Evolutionary conservation across 2,888 invertebrate genomes (phyloP).

Genomic region (Nineta flava): DNA sequence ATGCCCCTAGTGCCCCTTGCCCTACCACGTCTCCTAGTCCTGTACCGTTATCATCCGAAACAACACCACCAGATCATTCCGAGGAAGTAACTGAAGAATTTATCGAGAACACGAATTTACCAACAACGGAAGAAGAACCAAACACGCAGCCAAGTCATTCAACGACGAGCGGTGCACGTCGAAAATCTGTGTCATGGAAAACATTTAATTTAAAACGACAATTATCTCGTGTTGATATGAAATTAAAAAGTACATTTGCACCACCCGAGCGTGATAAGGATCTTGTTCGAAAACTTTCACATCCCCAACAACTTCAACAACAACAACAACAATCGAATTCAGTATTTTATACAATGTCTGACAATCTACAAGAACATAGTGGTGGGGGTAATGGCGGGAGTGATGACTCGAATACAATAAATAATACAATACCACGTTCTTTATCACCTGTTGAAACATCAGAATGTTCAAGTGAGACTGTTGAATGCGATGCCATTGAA

Average conservation of each 20-base stretch:
- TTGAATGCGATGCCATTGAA: slow-evolving; percentile 5
- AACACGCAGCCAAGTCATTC: not conserved
- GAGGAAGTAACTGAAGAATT: slow-evolving; percentile 1
- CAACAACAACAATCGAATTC: slow-evolving; percentile 17
- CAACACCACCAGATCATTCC: slow-evolving; percentile 2
- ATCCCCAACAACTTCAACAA: slow-evolving; percentile 8
- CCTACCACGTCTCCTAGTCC: slow-evolving; percentile 4
- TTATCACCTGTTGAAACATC: slow-evolving; percentile 21
- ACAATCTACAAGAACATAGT: slow-evolving; percentile 16
- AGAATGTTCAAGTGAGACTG: slow-evolving; percentile 8
- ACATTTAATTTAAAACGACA: slow-evolving; percentile 68
- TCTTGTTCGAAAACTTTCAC: not conserved
- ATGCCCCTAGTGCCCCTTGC: slow-evolving; percentile 1
- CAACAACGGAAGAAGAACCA: not conserved
- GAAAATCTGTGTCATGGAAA: slow-evolving; percentile 57
- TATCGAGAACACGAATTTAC: not conserved
- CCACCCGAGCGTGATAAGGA: slow-evolving; percentile 26
- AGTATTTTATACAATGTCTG: slow-evolving; percentile 22
- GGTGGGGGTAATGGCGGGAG: slow-evolving; percentile 20
- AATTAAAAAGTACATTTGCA: slow-evolving; percentile 48
- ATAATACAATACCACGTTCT: slow-evolving; percentile 15
- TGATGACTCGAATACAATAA: slow-evolving; percentile 22
- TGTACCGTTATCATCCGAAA: slow-evolving; percentile 1
- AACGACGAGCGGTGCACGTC: slow-evolving; percentile 25
- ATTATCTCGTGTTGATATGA: slow-evolving; percentile 62